These are phyloP conservation scores for Bursaphelenchus mucronatus DNA, from an alignment of 1,140 invertebrate genomes.

Conservation along the genomic window DNA sequence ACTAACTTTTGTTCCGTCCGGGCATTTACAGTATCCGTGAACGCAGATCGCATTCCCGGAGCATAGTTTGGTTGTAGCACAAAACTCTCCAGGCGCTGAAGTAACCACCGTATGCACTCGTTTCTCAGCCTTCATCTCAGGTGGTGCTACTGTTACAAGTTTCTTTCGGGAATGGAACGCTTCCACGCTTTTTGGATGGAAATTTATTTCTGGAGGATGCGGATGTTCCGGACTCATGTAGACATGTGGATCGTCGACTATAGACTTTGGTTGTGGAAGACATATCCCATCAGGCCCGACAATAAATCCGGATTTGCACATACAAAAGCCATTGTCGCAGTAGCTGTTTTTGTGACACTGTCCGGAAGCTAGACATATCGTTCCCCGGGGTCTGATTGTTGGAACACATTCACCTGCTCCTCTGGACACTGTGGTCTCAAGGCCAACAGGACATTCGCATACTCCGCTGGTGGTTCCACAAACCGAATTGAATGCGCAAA, in stretches of 20 bases:
- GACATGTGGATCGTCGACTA: constrained; percentile 38
- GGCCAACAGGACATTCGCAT: constrained; percentile 55
- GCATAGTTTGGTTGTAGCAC: constrained; percentile 27
- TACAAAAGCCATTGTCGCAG: constrained; percentile 58
- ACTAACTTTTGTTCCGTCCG: constrained; percentile 40
- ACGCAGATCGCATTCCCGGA: constrained; percentile 33
- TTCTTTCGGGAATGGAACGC: constrained; percentile 2
- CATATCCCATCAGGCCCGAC: constrained; percentile 32
- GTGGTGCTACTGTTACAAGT: constrained; percentile 7
- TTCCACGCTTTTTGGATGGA: background rate
- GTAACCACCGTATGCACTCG: no score
- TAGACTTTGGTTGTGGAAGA: constrained; percentile 36
- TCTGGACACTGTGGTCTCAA: constrained; percentile 33
- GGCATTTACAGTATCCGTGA: constrained; percentile 48
- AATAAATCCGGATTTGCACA: constrained; percentile 43
- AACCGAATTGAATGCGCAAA: constrained; percentile 53
- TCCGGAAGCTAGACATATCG: constrained; percentile 34
- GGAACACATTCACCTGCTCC: constrained; percentile 30
- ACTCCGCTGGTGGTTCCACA: constrained; percentile 52
- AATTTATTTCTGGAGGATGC: background rate
- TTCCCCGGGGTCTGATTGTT: constrained; percentile 25
- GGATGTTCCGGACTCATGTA: background rate
- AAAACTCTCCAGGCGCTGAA: constrained; percentile 37
- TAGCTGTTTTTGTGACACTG: constrained; percentile 53
- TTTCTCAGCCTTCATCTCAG: no score